Evolutionary conservation across 2,113 vertebrate genomes (phyloP), one percentile per base, ranked within the genome.

Genomic region (Pluvianellus socialis): DNA sequence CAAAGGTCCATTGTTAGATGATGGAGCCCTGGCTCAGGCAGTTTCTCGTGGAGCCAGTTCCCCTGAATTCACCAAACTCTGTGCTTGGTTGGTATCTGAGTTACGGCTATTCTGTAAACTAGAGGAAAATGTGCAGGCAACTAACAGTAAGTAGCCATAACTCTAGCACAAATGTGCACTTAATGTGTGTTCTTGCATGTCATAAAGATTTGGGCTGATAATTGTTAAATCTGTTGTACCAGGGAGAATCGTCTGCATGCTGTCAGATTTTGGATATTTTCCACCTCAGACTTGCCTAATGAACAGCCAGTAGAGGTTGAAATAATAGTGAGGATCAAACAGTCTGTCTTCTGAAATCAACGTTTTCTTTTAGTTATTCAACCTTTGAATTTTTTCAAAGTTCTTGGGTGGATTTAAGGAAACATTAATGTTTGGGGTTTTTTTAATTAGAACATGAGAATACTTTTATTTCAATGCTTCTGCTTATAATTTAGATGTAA

Each of bases 81-180:
- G 99, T 87, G 98, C 99, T 88, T 99, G 99, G 99, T 96, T 99
- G 63, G 98, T 99, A 8, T 98, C 99, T 7, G 99, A 99, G 97
- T 97, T 99, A 71, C 98, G 98, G 84, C 97, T 99, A 1, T 99
- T 99, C 97, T 99, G 99, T 97, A 99, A 98, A 90, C 98, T 99
- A 92, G 99, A 99, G 89, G 99, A 99, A 97, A 99, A 99, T 65
- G 99, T 99, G 49, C 99, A 99, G 50, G 99, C 99, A 91, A 99
- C 99, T 44, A 99, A 99, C 98, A 98, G 99, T 99, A 98, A 99
- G 99, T 98, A 97, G 18, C 24, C 35, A 13, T 24, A 50, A 75
- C 21, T 79, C 6, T 53, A 38, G 32, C 74, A 73, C 62, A 90
- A 47, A 32, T 1, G 2, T 52, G n/a, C 61, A 19, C 45, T 68